phyloP scores from a whole-genome alignment of 2,113 vertebrate species.

The Albula glossodonta region DNA sequence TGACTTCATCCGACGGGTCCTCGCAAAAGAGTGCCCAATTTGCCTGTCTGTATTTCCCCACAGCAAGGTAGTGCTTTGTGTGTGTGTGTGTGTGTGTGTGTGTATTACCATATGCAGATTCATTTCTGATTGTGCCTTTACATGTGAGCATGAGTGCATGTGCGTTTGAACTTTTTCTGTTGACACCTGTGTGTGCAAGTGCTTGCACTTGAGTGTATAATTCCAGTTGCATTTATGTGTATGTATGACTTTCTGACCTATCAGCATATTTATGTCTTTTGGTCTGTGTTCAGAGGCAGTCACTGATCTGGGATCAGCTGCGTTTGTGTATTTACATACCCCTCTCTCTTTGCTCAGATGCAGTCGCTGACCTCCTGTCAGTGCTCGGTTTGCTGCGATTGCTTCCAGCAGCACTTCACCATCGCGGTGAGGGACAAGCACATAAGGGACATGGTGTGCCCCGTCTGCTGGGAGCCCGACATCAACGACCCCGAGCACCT shows the following conservation, averaged over 20 bases:
- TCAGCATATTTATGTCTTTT: background rate
- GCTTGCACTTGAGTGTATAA: no score
- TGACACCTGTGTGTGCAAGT: no score
- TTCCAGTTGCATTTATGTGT: no score
- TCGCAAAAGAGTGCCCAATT: constrained; percentile 81
- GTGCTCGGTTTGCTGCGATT: constrained; percentile 85
- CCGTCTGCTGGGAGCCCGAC: constrained; percentile 78
- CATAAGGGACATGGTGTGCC: constrained; percentile 90
- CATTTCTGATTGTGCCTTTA: background rate
- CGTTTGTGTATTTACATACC: constrained; percentile 58
- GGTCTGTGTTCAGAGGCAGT: background rate
- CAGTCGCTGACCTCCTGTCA: constrained; percentile 87
- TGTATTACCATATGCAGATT: constrained; percentile 68
- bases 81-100: constrained; percentile 38
- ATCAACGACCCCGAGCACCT: constrained; percentile 81
- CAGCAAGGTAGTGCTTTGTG: background rate
- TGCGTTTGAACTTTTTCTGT: no score
- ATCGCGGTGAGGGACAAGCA: constrained; percentile 83
- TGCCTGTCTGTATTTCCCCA: constrained; percentile 74
- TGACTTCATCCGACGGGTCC: constrained; percentile 80
- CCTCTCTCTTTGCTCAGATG: constrained; percentile 70
- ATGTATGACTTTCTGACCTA: background rate
- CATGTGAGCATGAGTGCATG: no score
- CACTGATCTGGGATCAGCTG: constrained; percentile 68
- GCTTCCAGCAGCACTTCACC: constrained; percentile 85